Evolutionary conservation across 2,113 vertebrate genomes (phyloP).

Genomic region (Microcebus murinus): DNA sequence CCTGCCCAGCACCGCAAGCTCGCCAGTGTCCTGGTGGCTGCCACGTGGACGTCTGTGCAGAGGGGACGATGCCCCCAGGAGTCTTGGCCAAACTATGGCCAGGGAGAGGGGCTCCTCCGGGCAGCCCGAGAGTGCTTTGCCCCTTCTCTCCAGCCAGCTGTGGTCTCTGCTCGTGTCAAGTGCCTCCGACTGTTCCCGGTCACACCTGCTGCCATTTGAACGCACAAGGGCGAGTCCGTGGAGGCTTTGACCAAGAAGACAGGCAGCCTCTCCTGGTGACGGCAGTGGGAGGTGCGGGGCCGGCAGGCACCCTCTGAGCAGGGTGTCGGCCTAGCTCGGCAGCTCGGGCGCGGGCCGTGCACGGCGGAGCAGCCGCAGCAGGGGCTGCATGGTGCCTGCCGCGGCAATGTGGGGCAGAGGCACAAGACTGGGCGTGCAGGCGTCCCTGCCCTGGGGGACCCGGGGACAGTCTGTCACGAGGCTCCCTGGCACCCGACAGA

Average conservation of each 20-base stretch:
- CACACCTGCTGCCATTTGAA: background rate
- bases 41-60: constrained; percentile 70
- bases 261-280: background rate
- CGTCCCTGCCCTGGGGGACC: background rate
- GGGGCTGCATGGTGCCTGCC: background rate
- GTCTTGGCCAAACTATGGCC: background rate
- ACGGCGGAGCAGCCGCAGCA: background rate
- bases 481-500: background rate
- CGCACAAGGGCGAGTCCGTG: background rate
- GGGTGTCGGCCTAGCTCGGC: constrained; percentile 40
- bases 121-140: constrained; percentile 34
- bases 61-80: constrained; percentile 67
- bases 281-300: too few species aligned
- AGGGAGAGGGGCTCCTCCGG: background rate
- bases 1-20: background rate
- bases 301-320: background rate
- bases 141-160: constrained; percentile 69
- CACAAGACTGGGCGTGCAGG: background rate
- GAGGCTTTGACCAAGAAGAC: background rate
- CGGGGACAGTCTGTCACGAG: background rate
- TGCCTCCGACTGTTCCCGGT: background rate
- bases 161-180: background rate
- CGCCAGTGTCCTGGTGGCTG: constrained; percentile 58
- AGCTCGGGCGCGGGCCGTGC: background rate
- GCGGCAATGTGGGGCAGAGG: background rate